Evolutionary conservation across 2,888 invertebrate genomes (phyloP).

Genomic region (Ectemnius continuus): DNA sequence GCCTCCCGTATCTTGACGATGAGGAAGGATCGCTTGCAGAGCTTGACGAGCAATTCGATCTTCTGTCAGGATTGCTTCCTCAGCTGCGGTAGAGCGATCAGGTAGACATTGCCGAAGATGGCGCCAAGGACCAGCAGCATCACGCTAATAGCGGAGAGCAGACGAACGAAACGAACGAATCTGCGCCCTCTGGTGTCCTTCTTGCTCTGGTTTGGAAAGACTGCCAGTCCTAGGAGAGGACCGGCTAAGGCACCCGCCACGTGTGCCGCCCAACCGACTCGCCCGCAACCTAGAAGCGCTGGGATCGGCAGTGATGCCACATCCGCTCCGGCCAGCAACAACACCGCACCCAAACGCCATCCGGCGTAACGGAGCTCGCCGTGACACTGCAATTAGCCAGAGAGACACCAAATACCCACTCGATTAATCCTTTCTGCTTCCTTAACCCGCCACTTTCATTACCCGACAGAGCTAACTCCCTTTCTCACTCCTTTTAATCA

Average conservation of each 20-base stretch:
- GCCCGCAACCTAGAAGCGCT: slow-evolving; percentile 71
- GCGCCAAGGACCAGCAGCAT: slow-evolving; percentile 73
- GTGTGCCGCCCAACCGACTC: slow-evolving; percentile 86
- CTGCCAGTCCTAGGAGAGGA: slow-evolving; percentile 82
- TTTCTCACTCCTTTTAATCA: no score
- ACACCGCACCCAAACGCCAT: slow-evolving; percentile 79
- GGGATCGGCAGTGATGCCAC: slow-evolving; percentile 79
- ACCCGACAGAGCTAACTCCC: no score
- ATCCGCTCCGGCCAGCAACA: slow-evolving; percentile 84
- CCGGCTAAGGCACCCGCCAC: slow-evolving; percentile 85
- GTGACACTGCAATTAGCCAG: slow-evolving; percentile 72
- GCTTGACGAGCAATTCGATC: slow-evolving; percentile 73
- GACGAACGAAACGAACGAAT: slow-evolving; percentile 74
- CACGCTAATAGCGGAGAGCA: slow-evolving; percentile 72
- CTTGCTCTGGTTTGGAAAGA: slow-evolving; percentile 78
- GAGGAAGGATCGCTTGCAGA: slow-evolving; percentile 74
- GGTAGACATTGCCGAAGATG: slow-evolving; percentile 74
- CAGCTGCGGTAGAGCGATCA: slow-evolving; percentile 74
- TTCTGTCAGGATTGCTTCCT: slow-evolving; percentile 75
- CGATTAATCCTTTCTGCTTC: background rate
- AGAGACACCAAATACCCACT: background rate
- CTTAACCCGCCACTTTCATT: no score
- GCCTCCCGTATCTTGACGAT: slow-evolving; percentile 74
- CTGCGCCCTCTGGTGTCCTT: slow-evolving; percentile 73
- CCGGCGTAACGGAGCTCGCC: slow-evolving; percentile 75